Evolutionary conservation across 2,888 invertebrate species (phyloP).

Genomic region (Eristalinus sepulchralis): DNA sequence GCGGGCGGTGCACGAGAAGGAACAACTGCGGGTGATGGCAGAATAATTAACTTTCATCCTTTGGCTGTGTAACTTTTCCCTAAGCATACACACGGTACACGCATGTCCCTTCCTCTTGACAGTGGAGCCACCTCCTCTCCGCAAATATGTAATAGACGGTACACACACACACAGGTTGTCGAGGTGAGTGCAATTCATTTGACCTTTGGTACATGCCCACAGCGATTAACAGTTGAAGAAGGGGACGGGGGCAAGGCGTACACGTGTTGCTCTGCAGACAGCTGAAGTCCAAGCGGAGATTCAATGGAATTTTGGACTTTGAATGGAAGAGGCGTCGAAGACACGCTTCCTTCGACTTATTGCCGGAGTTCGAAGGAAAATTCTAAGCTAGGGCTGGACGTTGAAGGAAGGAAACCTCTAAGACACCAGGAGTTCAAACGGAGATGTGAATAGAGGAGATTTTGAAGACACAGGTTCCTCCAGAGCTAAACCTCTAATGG

Average conservation of each 20-base stretch:
- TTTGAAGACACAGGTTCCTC: no score
- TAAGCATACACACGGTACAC: slow-evolving; percentile 42
- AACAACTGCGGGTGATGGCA: slow-evolving; percentile 63
- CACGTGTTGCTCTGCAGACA: no score
- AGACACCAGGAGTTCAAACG: no score
- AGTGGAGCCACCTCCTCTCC: not conserved
- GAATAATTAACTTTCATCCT: slow-evolving; percentile 66
- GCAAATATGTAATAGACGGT: not conserved
- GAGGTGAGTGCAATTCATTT: slow-evolving; percentile 15
- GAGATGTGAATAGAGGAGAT: no score
- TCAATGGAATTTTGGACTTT: no score
- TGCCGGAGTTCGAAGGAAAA: no score
- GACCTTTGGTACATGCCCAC: slow-evolving; percentile 38
- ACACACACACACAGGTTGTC: not conserved
- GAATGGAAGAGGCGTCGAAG: no score
- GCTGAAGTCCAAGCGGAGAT: not conserved
- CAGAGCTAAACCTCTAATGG: no score
- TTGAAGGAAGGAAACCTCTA: no score
- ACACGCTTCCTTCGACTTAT: no score
- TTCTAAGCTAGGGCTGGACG: no score
- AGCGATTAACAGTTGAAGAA: slow-evolving; percentile 11
- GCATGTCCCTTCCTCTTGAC: not conserved
- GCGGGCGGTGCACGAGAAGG: slow-evolving; percentile 39
- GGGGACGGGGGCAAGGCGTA: not conserved
- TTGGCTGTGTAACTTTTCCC: slow-evolving; percentile 52